Evolutionary conservation across 2,113 vertebrate species (phyloP).

Genomic region (Gracilinanus agilis): DNA sequence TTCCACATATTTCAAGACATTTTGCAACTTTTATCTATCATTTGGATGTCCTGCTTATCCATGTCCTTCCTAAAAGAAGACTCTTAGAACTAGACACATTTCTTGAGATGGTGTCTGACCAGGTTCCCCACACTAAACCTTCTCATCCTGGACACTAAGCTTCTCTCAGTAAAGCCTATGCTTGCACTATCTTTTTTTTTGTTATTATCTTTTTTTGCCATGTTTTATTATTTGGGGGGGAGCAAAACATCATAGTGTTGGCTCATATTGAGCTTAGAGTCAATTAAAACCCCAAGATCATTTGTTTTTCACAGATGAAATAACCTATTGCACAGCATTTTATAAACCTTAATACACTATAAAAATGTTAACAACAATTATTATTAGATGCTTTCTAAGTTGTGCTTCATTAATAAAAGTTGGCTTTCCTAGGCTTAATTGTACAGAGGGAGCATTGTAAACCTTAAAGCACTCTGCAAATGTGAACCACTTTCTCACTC

Average conservation of each 20-base stretch:
- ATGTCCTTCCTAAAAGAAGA: background rate
- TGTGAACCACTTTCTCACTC: background rate
- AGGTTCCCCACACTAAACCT: background rate
- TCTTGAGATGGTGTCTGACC: background rate
- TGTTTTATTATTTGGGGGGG: background rate
- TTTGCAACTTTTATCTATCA: background rate
- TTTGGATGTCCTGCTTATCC: background rate
- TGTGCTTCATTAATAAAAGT: background rate
- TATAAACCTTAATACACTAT: background rate
- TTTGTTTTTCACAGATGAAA: background rate
- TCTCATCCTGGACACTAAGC: background rate
- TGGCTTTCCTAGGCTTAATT: background rate
- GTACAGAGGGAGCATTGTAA: background rate
- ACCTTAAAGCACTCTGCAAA: background rate
- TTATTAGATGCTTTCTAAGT: background rate
- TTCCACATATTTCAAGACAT: background rate
- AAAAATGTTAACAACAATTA: background rate
- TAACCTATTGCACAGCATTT: background rate
- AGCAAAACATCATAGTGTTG: background rate
- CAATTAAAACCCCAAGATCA: background rate
- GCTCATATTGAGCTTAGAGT: background rate
- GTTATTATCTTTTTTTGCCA: too few species aligned
- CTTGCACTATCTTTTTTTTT: background rate
- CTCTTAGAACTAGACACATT: background rate
- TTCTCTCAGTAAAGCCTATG: background rate